These are phyloP conservation scores for Planococcus citri DNA, from an alignment of 1,140 invertebrate species.

Conservation along the genomic window DNA sequence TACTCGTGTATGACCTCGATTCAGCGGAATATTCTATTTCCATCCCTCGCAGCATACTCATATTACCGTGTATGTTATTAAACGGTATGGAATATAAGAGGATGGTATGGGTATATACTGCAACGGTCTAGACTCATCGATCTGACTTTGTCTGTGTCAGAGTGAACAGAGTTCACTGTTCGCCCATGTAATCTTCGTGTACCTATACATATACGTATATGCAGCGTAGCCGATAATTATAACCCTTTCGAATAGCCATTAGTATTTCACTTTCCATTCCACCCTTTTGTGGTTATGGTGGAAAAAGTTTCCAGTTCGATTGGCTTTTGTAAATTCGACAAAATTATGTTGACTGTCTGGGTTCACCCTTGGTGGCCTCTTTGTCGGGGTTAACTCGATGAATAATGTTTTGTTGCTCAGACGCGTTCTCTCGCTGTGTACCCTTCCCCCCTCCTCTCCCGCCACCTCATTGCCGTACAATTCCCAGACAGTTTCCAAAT, in stretches of 20 bases:
- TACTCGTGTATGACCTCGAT: slow-evolving; percentile 2
- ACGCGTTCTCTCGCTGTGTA: too few relatives aligned
- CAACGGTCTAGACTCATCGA: slow-evolving; percentile 5
- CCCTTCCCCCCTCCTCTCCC: too few relatives aligned
- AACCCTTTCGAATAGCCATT: background rate
- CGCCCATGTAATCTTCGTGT: background rate
- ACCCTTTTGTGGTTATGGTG: background rate
- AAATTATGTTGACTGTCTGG: slow-evolving; percentile 1
- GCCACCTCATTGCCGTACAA: too few relatives aligned
- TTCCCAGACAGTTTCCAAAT: too few relatives aligned
- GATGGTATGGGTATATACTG: too few relatives aligned
- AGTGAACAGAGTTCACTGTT: background rate
- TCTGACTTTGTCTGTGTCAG: background rate
- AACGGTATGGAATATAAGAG: too few relatives aligned
- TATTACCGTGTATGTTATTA: slow-evolving; percentile 8
- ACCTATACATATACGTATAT: background rate
- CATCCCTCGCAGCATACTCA: background rate
- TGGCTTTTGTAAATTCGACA: background rate
- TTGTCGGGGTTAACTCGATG: background rate
- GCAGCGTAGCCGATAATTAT: background rate
- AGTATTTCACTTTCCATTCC: background rate
- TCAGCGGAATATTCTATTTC: background rate
- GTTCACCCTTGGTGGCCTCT: slow-evolving; percentile 5
- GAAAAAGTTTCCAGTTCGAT: background rate
- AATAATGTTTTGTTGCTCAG: background rate